These are phyloP conservation scores for Epinotia nisella DNA, from an alignment of 2,888 invertebrate genomes.

Conservation along the genomic window DNA sequence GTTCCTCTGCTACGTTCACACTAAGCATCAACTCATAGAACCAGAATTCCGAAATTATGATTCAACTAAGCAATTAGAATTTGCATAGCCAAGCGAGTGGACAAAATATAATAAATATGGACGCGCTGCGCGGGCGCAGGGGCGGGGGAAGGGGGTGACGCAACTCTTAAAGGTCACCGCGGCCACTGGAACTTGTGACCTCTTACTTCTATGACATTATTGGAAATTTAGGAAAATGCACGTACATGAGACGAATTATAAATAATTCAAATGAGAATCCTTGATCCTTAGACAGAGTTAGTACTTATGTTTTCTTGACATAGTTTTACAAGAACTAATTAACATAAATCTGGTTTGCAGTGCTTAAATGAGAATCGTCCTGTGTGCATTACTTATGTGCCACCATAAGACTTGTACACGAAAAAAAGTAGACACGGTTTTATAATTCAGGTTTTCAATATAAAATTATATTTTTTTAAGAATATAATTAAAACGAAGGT, in stretches of 20 bases:
- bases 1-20: background rate
- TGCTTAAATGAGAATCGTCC: background rate
- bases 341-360: background rate
- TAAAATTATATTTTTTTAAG: too few relatives aligned
- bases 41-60: constrained; percentile 10
- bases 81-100: constrained; percentile 23
- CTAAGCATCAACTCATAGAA: constrained; percentile 10
- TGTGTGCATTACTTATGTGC: background rate
- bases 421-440: too few relatives aligned
- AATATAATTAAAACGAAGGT: too few relatives aligned
- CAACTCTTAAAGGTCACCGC: constrained; percentile 38
- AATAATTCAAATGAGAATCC: constrained; percentile 3
- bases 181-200: constrained; percentile 16
- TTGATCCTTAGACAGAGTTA: constrained; percentile 10
- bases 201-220: constrained; percentile 28
- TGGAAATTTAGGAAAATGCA: constrained; percentile 31
- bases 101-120: constrained; percentile 39
- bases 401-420: too few relatives aligned
- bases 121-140: constrained; percentile 2
- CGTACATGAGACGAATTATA: constrained; percentile 9
- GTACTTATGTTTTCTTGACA: constrained; percentile 15
- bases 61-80: constrained; percentile 34
- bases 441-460: too few relatives aligned
- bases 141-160: constrained; percentile 9
- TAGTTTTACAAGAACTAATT: background rate